Conservation (phyloP, 2,888 invertebrate species). For the Mechanitis mazaeus region DNA sequence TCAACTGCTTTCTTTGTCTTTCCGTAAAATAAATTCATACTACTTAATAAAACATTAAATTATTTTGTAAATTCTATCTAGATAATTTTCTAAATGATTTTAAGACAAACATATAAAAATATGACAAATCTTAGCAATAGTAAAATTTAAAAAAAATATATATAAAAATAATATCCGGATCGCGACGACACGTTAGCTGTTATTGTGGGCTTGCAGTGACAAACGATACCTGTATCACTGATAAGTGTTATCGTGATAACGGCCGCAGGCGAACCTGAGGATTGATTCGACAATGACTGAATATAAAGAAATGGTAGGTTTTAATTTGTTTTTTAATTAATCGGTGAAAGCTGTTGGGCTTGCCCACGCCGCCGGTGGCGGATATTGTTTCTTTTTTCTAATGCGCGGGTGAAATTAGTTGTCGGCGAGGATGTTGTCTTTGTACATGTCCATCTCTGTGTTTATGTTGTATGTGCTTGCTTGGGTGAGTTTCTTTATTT, state of each 20-base stretch:
- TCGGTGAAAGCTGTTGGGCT: conserved; percentile 24
- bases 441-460: conserved; percentile 37
- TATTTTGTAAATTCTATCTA: too few species aligned
- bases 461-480: conserved; percentile 41
- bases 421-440: conserved; percentile 33
- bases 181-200: conserved; percentile 2
- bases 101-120: too few species aligned
- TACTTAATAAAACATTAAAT: too few species aligned
- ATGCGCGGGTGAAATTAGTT: conserved; percentile 24
- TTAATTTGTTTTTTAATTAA: conserved; percentile 46
- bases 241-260: conserved; percentile 37
- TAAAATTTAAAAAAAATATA: too few species aligned
- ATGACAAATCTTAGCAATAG: too few species aligned
- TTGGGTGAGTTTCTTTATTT: conserved; percentile 37
- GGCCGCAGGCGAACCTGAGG: conserved; percentile 33
- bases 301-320: conserved; percentile 64
- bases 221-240: conserved; percentile 11
- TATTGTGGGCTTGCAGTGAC: conserved; percentile 1
- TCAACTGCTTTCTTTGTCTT: conserved; percentile 8
- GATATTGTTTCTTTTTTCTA: conserved; percentile 27
- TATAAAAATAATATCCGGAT: conserved; percentile 8
- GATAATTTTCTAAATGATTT: too few species aligned
- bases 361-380: conserved; percentile 19
- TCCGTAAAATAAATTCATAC: too few species aligned
- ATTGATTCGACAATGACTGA: conserved; percentile 44